Evolutionary conservation across 2,888 invertebrate genomes (phyloP).

Genomic region (Ethmia dodecea): DNA sequence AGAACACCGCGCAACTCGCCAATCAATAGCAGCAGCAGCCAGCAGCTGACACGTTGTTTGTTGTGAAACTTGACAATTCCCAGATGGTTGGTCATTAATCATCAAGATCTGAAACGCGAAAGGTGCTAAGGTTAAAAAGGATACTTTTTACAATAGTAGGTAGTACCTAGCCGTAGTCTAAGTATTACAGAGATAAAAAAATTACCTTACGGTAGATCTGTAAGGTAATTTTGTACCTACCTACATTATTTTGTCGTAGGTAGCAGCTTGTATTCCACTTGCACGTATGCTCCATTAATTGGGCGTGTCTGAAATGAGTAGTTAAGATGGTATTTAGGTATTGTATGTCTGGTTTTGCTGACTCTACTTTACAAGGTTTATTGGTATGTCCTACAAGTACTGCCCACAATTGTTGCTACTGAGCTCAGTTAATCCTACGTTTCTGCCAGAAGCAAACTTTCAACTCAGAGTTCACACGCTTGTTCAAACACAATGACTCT

Average conservation of each 20-base stretch:
- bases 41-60: slow-evolving; percentile 19
- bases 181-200: too few species aligned
- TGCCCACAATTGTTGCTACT: too few species aligned
- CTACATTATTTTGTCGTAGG: too few species aligned
- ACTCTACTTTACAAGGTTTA: not conserved
- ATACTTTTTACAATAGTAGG: too few species aligned
- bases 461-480: slow-evolving; percentile 68
- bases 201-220: too few species aligned
- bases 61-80: slow-evolving; percentile 30
- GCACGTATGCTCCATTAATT: too few species aligned
- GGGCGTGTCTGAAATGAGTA: too few species aligned
- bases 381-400: not conserved
- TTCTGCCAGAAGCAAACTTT: slow-evolving; percentile 63
- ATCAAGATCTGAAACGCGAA: too few species aligned
- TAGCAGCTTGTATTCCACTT: too few species aligned
- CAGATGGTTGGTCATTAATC: slow-evolving; percentile 8
- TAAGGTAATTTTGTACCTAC: too few species aligned
- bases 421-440: not conserved
- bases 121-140: not conserved
- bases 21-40: slow-evolving; percentile 35
- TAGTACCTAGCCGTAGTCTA: too few species aligned
- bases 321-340: too few species aligned
- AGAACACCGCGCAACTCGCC: slow-evolving; percentile 22
- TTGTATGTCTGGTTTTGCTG: not conserved
- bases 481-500: slow-evolving; percentile 70